Conservation (phyloP, 1,140 invertebrate genomes). For the Parasteatoda tepidariorum region DNA sequence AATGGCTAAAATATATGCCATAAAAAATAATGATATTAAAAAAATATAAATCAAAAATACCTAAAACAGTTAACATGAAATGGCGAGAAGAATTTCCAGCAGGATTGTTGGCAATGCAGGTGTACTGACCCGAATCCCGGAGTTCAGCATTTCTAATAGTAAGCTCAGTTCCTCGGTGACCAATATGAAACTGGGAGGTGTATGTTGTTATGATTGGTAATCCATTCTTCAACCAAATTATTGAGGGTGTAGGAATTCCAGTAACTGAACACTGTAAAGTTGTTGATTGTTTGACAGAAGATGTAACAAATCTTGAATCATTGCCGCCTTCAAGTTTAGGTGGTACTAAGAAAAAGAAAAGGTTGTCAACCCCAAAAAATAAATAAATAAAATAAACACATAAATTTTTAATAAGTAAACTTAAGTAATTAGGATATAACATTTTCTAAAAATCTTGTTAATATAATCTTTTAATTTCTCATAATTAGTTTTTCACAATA, state of each 20-base stretch:
- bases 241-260: slow-evolving; percentile 36
- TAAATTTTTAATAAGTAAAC: neutral
- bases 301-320: slow-evolving; percentile 29
- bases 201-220: neutral
- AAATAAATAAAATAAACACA: neutral
- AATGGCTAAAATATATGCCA: neutral
- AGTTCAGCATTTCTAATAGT: neutral
- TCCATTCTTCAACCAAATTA: slow-evolving; percentile 56
- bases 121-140: slow-evolving; percentile 41
- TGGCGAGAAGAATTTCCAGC: slow-evolving; percentile 41
- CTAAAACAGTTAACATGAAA: slow-evolving; percentile 48
- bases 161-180: neutral
- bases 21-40: neutral
- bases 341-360: slow-evolving; percentile 38
- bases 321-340: slow-evolving; percentile 20
- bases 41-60: neutral
- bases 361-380: neutral
- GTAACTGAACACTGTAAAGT: slow-evolving; percentile 22
- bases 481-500: too few species aligned
- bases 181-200: slow-evolving; percentile 7
- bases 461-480: too few species aligned
- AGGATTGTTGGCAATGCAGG: slow-evolving; percentile 42
- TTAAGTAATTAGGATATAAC: too few species aligned
- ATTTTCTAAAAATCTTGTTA: too few species aligned
- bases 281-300: slow-evolving; percentile 2